phyloP scores from a whole-genome alignment of 2,113 vertebrate genomes.

The Sminthopsis crassicaudata region DNA sequence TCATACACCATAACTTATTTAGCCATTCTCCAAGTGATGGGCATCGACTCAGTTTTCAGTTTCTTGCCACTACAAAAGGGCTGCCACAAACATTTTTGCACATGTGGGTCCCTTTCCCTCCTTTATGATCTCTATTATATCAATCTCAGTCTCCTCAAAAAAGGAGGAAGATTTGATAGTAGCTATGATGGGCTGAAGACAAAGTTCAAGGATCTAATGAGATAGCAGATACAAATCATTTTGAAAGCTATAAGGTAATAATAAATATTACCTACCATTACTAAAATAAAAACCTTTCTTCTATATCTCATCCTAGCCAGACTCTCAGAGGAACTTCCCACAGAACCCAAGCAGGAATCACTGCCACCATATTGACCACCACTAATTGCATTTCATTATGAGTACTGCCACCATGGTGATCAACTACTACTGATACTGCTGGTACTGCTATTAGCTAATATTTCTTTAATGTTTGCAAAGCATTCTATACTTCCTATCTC shows the following conservation, averaged over 20 bases:
- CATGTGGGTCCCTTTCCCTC: too few species aligned
- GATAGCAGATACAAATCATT: background rate
- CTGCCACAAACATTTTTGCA: too few species aligned
- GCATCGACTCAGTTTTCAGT: too few species aligned
- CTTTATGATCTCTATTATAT: too few species aligned
- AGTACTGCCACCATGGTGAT: too few species aligned
- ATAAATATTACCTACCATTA: too few species aligned
- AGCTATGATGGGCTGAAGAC: background rate
- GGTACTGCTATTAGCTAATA: background rate
- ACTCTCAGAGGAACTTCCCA: background rate
- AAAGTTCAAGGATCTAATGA: background rate
- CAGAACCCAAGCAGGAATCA: too few species aligned
- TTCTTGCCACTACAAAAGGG: too few species aligned
- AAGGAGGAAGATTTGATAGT: background rate
- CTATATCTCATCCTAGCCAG: background rate
- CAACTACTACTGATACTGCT: background rate
- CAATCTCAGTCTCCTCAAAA: background rate
- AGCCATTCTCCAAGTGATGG: too few species aligned
- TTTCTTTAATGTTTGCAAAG: background rate
- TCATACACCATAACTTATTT: too few species aligned
- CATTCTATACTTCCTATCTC: background rate
- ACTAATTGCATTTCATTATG: too few species aligned
- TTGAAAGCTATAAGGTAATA: background rate
- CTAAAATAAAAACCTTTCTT: background rate
- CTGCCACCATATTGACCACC: too few species aligned